Evolutionary conservation across 2,888 invertebrate genomes (phyloP), one percentile per base, ranked within the genome.

Genomic region (Tenthredo scrophulariae): DNA sequence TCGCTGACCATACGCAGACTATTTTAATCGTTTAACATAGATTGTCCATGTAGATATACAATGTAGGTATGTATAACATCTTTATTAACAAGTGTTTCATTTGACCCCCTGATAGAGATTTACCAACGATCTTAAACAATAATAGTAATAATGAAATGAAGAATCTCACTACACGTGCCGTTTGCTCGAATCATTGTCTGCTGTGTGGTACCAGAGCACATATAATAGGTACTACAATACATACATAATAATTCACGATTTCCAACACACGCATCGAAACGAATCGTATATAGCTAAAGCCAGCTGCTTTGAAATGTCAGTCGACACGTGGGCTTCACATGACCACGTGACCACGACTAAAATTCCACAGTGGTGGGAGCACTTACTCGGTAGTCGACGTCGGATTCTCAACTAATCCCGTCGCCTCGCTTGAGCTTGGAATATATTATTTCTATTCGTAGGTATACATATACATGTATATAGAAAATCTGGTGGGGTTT

Each of bases 261-360:
- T 33, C 70, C 26, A 9, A 67, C 67, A 29, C 33, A 15, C 67
- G 18, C 29, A 33, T 18, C 13, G 5, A 15, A 33, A 9, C 18
- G 6, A 43, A 74, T 74, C 43, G 72, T 74, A 37, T 74, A 37
- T 50, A 26, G 26, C 15, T 18, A 18, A 54, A 77, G 37, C 26
- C 80, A 80, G 80, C 80, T 80, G 80, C 40, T 62, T 50, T 62
- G 22, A 80, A 80, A 62, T 18, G 58, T 80, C 22, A 80, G 58
- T 62, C 50, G 29, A 37, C 80, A 80, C 58, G 80, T 80, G 62
- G 62, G 37, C n/a, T 62, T 37, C 22, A 22, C 10, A n/a, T 37
- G 80, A 80, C 80, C 58, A 43, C 50, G 50, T 77, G 77, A 77
- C 50, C 29, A 9, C n/a, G 26, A 46, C 77, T 40, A 29, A 22